A percentile compares a stretch with the other conserved stretches of the same genome.
phyloP scores from a whole-genome alignment of 2,797 vertebrate species.

The Melanotaenia parkinsoni region DNA sequence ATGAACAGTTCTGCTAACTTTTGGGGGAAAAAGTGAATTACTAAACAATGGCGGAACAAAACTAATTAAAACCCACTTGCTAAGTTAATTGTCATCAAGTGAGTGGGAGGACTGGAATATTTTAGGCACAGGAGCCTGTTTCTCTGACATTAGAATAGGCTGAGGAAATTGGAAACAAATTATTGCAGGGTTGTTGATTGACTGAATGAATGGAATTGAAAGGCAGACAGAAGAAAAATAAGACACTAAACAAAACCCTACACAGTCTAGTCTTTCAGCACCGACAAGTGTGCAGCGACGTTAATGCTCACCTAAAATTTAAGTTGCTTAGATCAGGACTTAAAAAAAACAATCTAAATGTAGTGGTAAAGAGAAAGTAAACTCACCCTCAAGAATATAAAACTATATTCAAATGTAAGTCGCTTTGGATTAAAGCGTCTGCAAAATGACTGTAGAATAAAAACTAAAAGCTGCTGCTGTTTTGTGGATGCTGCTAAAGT shows the following conservation, averaged over 20 bases:
- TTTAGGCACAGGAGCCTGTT: conserved; percentile 7
- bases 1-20: not conserved
- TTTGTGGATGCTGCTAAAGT: not conserved
- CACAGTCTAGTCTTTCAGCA: conserved; percentile 10
- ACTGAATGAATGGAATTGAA: conserved; percentile 43
- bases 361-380: not conserved
- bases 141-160: conserved; percentile 40
- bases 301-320: not conserved
- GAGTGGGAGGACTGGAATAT: conserved; percentile 45
- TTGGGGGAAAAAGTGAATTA: conserved; percentile 6
- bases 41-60: not conserved
- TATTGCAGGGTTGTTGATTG: conserved; percentile 47
- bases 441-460: too few relatives aligned
- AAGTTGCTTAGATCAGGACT: not conserved
- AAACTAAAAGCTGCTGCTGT: too few relatives aligned
- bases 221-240: not conserved
- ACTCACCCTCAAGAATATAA: too few relatives aligned
- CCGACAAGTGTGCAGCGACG: not conserved
- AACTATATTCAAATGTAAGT: too few relatives aligned
- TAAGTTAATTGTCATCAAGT: conserved; percentile 29
- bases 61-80: conserved; percentile 41
- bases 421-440: too few relatives aligned
- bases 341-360: not conserved
- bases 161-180: conserved; percentile 55
- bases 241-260: not conserved